phyloP scores from a whole-genome alignment of 2,113 vertebrate species.

The Fregetta grallaria region DNA sequence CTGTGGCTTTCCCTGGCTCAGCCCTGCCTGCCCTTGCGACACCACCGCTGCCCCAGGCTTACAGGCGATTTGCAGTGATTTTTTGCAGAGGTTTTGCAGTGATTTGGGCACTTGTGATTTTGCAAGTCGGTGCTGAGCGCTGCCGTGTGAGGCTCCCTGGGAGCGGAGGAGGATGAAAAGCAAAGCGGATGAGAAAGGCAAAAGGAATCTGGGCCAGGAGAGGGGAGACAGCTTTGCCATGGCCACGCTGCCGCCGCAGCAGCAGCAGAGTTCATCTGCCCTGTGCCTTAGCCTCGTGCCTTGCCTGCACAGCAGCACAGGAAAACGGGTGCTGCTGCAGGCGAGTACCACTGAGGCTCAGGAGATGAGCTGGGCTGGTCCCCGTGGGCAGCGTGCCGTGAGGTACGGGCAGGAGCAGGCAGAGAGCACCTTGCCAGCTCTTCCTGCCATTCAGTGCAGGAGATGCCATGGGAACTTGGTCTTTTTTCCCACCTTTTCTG shows the following conservation, averaged over 20 bases:
- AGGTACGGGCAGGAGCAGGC: not conserved
- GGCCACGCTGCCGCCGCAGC: not conserved
- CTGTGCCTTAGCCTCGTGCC: not conserved
- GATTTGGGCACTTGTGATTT: not conserved
- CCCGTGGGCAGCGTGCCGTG: fast-evolving
- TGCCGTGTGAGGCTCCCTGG: not conserved
- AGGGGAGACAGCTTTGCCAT: not conserved
- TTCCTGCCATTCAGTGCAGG: not conserved
- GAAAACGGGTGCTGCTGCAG: not conserved
- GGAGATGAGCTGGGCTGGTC: not conserved
- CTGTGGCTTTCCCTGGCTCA: not conserved
- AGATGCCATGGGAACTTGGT: not conserved
- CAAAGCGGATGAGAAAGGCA: not conserved
- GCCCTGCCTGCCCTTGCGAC: not conserved
- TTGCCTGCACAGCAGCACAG: not conserved
- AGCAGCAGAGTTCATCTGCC: not conserved
- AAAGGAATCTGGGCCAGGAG: not conserved
- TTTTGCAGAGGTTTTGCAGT: not conserved
- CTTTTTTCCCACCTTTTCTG: not conserved
- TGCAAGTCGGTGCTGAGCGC: not conserved
- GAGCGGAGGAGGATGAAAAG: not conserved
- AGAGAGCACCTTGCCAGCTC: not conserved
- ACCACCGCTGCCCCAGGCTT: not conserved
- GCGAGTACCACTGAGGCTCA: not conserved
- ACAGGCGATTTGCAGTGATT: not conserved